phyloP scores from a whole-genome alignment of 2,797 vertebrate species.

The Ciconia nigra region DNA sequence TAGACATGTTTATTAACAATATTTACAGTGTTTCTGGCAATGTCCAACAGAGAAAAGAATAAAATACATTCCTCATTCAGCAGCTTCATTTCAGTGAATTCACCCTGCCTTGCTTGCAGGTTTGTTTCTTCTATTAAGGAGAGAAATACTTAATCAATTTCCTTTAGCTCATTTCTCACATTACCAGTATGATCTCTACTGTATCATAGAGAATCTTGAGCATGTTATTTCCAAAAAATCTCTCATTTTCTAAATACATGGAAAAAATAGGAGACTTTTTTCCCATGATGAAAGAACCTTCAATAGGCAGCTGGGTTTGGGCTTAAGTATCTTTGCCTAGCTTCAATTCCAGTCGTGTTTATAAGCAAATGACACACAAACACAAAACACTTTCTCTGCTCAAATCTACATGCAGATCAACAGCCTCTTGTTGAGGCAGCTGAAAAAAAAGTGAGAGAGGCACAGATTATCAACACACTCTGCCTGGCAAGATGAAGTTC shows the following conservation, averaged over 20 bases:
- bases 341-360: not conserved
- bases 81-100: not conserved
- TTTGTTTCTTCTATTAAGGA: not conserved
- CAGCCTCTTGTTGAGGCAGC: not conserved
- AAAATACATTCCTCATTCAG: not conserved
- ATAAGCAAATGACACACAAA: not conserved
- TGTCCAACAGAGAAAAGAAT: not conserved
- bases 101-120: not conserved
- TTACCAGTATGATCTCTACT: not conserved
- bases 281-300: not conserved
- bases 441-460: not conserved
- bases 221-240: not conserved
- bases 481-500: not conserved
- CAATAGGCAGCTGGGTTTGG: not conserved
- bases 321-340: not conserved
- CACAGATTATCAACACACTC: not conserved
- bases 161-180: not conserved
- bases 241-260: not conserved
- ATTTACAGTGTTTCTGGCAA: constrained; percentile 22
- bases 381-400: not conserved
- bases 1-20: constrained; percentile 22
- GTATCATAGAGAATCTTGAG: not conserved
- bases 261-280: not conserved
- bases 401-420: not conserved
- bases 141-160: not conserved